Evolutionary conservation across 2,113 vertebrate species (phyloP).

Genomic region (Triplophysa dalaica): DNA sequence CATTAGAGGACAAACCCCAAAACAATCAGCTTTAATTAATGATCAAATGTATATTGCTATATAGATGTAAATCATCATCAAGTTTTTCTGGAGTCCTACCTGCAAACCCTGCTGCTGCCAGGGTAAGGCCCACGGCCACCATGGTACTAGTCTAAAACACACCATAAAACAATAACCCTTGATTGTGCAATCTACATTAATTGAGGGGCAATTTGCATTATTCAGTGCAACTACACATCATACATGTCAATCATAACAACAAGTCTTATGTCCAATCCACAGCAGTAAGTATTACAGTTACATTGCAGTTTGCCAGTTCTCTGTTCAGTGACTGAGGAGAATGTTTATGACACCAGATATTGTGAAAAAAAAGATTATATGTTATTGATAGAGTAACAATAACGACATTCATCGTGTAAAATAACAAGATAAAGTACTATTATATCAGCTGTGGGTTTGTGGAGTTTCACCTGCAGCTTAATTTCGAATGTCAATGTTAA

Average conservation of each 20-base stretch:
- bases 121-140: constrained; percentile 87
- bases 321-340: too few relatives aligned
- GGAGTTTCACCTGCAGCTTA: background rate
- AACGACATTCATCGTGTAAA: background rate
- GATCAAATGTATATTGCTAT: background rate
- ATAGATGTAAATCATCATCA: background rate
- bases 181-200: constrained; percentile 45
- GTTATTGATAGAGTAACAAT: background rate
- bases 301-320: background rate
- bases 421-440: background rate
- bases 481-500: background rate
- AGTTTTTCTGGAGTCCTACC: constrained; percentile 67
- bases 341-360: too few relatives aligned
- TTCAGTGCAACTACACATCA: constrained; percentile 6
- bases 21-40: constrained; percentile 18
- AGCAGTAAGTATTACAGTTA: background rate
- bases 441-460: background rate
- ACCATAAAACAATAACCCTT: constrained; percentile 40
- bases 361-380: background rate
- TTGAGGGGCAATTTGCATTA: constrained; percentile 27
- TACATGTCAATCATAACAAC: background rate
- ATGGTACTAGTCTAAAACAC: constrained; percentile 80
- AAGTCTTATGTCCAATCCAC: background rate
- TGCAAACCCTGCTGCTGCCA: constrained; percentile 93
- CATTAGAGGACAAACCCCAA: background rate